Conservation (phyloP, 2,797 vertebrate species). For the Hemitrygon akajei region DNA sequence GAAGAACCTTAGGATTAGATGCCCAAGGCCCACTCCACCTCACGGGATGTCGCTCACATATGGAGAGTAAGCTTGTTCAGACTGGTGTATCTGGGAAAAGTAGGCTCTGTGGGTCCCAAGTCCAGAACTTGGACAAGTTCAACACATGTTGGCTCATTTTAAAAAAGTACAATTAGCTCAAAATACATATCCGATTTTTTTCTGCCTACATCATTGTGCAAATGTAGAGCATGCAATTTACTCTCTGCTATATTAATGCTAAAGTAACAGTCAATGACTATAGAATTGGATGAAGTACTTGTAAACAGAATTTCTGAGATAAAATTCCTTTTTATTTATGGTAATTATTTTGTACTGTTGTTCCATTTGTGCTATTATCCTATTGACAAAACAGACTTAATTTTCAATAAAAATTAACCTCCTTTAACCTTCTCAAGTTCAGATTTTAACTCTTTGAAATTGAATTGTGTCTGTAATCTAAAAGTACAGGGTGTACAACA, state of each 20-base stretch:
- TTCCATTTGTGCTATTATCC: not conserved
- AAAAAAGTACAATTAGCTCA: not conserved
- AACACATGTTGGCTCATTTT: too few species aligned
- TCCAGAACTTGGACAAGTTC: too few species aligned
- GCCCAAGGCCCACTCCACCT: too few species aligned
- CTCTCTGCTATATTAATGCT: not conserved
- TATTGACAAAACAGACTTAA: not conserved
- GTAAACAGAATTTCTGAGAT: not conserved
- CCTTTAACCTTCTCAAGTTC: not conserved
- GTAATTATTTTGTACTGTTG: not conserved
- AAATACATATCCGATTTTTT: not conserved
- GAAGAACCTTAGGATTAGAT: too few species aligned
- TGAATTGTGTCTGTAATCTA: not conserved
- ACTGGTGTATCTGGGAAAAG: too few species aligned
- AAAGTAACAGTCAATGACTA: not conserved
- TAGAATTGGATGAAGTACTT: not conserved
- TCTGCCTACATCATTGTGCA: not conserved
- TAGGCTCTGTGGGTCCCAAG: too few species aligned
- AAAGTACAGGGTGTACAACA: not conserved
- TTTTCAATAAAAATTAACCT: not conserved
- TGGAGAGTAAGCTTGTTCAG: too few species aligned
- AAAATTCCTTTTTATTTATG: not conserved
- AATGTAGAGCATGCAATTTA: not conserved
- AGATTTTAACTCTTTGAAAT: not conserved
- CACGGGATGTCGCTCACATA: too few species aligned